Conservation (phyloP, 2,797 vertebrate genomes). For the Galagoides demidoff region DNA sequence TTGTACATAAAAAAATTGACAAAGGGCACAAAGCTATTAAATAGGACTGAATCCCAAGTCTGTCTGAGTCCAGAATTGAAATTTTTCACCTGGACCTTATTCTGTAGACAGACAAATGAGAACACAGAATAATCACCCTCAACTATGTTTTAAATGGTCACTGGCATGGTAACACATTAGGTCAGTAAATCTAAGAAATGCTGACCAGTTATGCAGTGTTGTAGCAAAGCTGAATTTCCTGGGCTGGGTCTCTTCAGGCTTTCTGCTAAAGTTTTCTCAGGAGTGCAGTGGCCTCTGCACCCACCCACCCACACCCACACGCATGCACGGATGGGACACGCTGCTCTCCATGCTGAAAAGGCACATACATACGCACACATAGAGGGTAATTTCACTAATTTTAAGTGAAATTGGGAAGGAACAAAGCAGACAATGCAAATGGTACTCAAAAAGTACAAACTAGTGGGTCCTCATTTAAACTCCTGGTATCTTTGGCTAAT, state of each 20-base stretch:
- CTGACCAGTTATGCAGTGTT: neutral
- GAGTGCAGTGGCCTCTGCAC: neutral
- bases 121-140: neutral
- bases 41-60: neutral
- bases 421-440: constrained; percentile 3
- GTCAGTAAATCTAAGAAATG: neutral
- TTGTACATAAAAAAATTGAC: neutral
- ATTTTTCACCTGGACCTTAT: neutral
- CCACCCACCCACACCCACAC: too few species aligned
- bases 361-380: neutral
- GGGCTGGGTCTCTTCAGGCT: neutral
- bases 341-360: neutral
- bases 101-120: neutral
- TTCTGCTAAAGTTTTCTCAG: neutral
- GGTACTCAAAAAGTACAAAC: neutral
- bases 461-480: neutral
- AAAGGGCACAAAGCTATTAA: constrained; percentile 17
- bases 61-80: neutral
- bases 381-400: neutral
- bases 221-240: neutral
- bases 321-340: too few species aligned
- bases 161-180: neutral
- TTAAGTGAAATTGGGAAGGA: constrained; percentile 19
- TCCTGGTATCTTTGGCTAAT: neutral
- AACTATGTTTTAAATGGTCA: constrained; percentile 38